Evolutionary conservation across 2,797 vertebrate species (phyloP).

Genomic region (Hyperoplus lanceolatus): DNA sequence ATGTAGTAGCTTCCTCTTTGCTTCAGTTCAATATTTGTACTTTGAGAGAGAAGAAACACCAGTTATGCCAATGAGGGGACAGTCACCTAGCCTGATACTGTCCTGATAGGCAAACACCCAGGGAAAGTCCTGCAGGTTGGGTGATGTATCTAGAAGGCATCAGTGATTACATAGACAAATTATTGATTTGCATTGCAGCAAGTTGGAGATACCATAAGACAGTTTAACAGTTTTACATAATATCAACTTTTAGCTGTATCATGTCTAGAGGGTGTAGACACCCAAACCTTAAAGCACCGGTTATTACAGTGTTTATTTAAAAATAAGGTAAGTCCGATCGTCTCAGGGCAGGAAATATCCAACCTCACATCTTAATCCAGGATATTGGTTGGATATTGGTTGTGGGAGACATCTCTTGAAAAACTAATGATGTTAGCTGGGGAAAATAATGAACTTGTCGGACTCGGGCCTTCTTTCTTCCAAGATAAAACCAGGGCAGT

Average conservation of each 20-base stretch:
- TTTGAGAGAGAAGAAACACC: not conserved
- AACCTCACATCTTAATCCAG: not conserved
- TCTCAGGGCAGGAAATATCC: not conserved
- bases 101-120: slow-evolving; percentile 29
- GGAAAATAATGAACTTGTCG: not conserved
- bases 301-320: not conserved
- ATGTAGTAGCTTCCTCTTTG: not conserved
- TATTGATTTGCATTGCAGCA: slow-evolving; percentile 43
- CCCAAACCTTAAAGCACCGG: not conserved
- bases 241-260: slow-evolving; percentile 12
- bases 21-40: not conserved
- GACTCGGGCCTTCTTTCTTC: not conserved
- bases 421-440: not conserved
- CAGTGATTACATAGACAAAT: slow-evolving; percentile 64
- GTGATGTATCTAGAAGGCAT: slow-evolving; percentile 28
- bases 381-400: not conserved
- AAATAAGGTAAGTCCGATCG: not conserved
- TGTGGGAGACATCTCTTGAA: not conserved
- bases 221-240: slow-evolving; percentile 57
- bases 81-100: not conserved
- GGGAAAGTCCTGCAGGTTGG: slow-evolving; percentile 16
- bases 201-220: slow-evolving; percentile 33
- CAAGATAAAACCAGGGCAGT: slow-evolving; percentile 26
- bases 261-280: not conserved
- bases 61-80: slow-evolving; percentile 11